Evolutionary conservation across 2,113 vertebrate genomes (phyloP), one percentile per base, ranked within the genome.

Genomic region (Rhodinocichla rosea): DNA sequence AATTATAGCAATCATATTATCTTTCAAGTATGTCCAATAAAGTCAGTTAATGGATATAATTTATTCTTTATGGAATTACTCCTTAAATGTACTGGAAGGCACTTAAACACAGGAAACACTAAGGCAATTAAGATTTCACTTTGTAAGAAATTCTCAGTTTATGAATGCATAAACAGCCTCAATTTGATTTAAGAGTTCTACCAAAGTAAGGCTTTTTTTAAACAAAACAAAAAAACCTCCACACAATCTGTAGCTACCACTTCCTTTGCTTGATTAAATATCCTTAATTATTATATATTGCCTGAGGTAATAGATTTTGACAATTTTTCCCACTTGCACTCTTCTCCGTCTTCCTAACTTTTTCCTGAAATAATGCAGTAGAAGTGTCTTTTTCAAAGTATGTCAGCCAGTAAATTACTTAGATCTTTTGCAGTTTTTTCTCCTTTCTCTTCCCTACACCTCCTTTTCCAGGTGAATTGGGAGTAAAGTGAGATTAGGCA

Each of bases 41-140:
- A 88, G 62, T 68, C 73, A 75, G 49, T 64, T 94, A 95, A 90
- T 93, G 83, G 42, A 83, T 94, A 74, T 80, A 90, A 91, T 88
- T 85, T 90, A 55, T 86, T 88, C 49, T 78, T 65, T 88, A 50
- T 87, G 56, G 59, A 64, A 75, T 82, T 93, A 44, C 27, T 68
- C n/a, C 92, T 93, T 89, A 64, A 92, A 47, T 88, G 44, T 68
- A 83, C 62, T 91, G 45, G 35, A 90, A 93, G 89, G 40, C 35
- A 64, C 39, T 83, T 92, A 80, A 93, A 52, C 18, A 39, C 21
- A 76, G 84, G 56, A 87, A 79, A 71, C 73, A 79, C 10, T 69
- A 37, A 86, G 63, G 20, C 39, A 73, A 69, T 91, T 89, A 87
- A 60, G 44, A 28, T 68, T 82, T 68, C 13, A 47, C 40, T 76